Evolutionary conservation across 2,888 invertebrate genomes (phyloP).

Genomic region (Andrena praecox): DNA sequence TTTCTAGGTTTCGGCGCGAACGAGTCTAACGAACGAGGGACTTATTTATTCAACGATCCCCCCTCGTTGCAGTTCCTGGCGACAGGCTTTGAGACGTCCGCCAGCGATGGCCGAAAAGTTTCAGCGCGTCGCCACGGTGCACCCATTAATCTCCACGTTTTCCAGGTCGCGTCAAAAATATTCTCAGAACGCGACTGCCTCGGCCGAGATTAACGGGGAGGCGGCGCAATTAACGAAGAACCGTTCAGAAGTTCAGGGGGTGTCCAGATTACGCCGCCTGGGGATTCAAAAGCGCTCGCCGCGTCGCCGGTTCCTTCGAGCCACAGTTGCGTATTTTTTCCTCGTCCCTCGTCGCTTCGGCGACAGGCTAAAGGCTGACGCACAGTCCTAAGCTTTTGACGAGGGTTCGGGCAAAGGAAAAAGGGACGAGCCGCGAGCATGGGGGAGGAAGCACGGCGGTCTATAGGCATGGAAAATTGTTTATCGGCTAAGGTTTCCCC

Average conservation of each 20-base stretch:
- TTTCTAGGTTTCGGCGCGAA: neutral
- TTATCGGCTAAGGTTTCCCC: constrained; percentile 59
- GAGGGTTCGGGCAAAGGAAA: constrained; percentile 56
- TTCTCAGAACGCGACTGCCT: neutral
- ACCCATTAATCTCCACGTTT: constrained; percentile 48
- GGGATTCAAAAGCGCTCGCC: constrained; percentile 6
- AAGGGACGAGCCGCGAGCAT: neutral
- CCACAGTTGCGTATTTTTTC: constrained; percentile 2
- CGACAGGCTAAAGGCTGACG: constrained; percentile 44
- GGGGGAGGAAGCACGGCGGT: constrained; percentile 9
- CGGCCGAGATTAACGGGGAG: neutral
- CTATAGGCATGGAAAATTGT: constrained; percentile 64
- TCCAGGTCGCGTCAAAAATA: constrained; percentile 15
- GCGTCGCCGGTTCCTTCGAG: neutral
- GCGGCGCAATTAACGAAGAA: constrained; percentile 16
- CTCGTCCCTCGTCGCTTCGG: constrained; percentile 23
- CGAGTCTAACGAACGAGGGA: constrained; percentile 1
- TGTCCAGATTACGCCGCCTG: neutral
- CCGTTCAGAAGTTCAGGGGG: neutral
- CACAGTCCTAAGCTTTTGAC: constrained; percentile 55
- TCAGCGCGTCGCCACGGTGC: constrained; percentile 5
- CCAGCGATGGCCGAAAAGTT: constrained; percentile 30
- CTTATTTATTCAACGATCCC: constrained; percentile 50
- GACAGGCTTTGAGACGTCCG: constrained; percentile 15
- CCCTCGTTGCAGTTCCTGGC: neutral